Evolutionary conservation across 2,888 invertebrate species (phyloP).

Genomic region (Campoplex capitator): DNA sequence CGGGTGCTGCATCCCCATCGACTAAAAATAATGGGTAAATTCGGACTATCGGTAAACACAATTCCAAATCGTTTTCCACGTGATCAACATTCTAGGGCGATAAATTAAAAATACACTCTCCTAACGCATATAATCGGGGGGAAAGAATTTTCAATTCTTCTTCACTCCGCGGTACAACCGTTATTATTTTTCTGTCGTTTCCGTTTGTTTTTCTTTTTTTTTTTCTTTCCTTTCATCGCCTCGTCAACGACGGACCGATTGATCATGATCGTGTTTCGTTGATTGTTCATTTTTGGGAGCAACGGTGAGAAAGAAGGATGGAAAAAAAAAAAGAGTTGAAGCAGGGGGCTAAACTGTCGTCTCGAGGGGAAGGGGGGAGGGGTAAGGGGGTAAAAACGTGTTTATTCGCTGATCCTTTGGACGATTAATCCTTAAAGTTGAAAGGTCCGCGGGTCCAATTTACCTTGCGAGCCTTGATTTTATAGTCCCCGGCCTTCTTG

Average conservation of each 20-base stretch:
- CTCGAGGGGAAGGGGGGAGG: neutral
- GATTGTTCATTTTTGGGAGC: neutral
- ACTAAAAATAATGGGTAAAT: neutral
- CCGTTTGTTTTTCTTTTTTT: neutral
- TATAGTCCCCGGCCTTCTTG: conserved; percentile 92
- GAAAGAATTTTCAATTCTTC: neutral
- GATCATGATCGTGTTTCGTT: neutral
- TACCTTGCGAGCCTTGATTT: conserved; percentile 96
- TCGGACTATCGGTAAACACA: conserved; percentile 18
- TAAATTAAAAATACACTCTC: conserved; percentile 18
- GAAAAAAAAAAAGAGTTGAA: neutral
- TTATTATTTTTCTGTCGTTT: neutral
- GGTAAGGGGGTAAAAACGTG: neutral
- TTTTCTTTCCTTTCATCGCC: neutral
- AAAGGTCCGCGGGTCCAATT: conserved; percentile 71
- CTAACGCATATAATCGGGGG: conserved; percentile 43
- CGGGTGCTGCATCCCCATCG: neutral
- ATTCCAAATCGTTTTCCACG: conserved; percentile 45
- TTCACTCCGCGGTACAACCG: neutral
- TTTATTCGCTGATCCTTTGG: neutral
- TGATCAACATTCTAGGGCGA: conserved; percentile 44
- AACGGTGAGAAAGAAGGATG: too few relatives aligned
- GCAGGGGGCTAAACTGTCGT: neutral
- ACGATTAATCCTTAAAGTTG: neutral
- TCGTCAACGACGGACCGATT: neutral